Evolutionary conservation across 2,113 vertebrate species (phyloP), one percentile per base, ranked within the genome.

Genomic region (Gambusia holbrooki): DNA sequence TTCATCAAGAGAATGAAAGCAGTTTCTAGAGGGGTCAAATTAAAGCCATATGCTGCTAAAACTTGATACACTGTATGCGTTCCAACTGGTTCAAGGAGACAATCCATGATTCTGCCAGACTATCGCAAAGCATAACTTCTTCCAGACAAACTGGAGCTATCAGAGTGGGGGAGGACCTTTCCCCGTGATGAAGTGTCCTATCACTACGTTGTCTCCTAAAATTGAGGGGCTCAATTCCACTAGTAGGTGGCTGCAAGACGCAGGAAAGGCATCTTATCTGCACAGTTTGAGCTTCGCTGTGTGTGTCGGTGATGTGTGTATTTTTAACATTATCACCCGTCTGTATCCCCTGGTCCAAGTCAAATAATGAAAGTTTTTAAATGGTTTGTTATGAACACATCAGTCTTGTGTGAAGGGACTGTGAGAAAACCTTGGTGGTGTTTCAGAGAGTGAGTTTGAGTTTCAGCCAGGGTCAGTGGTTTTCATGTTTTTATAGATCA

Each of bases 31-130:
- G 81, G 74, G 71, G 85, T 85, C 82, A 78, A 90, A 92, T 92
- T 90, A 51, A 89, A 94, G 90, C 84, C 92, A 94, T 83, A 90
- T 94, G 93, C 80, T 81, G 84, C 32, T 15, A 66, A 70, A 92
- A 87, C 72, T 61, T 54, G 76, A 92, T 86, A 83, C 83, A 85
- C 71, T 75, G 77, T 64, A 82, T n/a, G 37, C 5, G 40, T 37
- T 80, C 89, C 81, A 84, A 82, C 71, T 58, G 77, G 71, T 86
- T 83, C 2, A 25, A 66, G 62, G 75, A 89, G 74, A 87, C 80
- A 75, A 83, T 85, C 32, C 67, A 51, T 29, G 77, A 83, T 78
- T 87, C 83, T 80, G 72, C 60, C 84, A 86, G 84, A 93, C 83
- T 82, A 87, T 88, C 90, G 80, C 72, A 77, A 79, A 87, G 71